Evolutionary conservation across 1,140 invertebrate species (phyloP), one percentile per base, ranked within the genome.

Genomic region (Rhagoletis pomonella): DNA sequence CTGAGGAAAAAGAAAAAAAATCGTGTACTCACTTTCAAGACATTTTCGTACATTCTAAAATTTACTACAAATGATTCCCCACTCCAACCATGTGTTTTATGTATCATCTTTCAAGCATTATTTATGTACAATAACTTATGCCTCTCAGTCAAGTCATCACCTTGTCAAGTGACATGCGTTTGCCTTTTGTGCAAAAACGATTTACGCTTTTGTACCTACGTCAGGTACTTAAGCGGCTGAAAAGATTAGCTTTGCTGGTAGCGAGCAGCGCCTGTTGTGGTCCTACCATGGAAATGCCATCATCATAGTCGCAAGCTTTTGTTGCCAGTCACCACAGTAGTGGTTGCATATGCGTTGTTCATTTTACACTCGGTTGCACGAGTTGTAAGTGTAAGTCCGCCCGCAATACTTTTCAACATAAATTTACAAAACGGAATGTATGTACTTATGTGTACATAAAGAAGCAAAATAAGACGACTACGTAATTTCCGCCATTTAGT

Each of bases 191-290:
- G 50, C 50, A 17, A 50, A n/a, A 55, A 81, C 73, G 50, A 55
- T 81, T 81, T 19, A 81, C 73, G 73, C 47, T 55, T 81, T 81
- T 55, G 73, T 81, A 81, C 73, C 29, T 29, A n/a, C 44, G 10
- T 47, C n/a, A 50, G n/a, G 47, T 81, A 58, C 73, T 55, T 55
- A 55, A 81, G 73, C 73, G 73, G n/a, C 73, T 81, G 47, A 81
- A 81, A 55, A 81, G 73, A 81, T 81, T 81, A 81, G 73, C 73
- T 55, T 81, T 81, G 47, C 44, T n/a, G 47, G 73, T 55, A 50
- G 42, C 17, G 7, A 29, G 47, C 29, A 19, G 7, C 55, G 6
- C 19, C 47, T 10, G 6, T 55, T 29, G 29, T 55, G 47, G 6
- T 29, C 29, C 29, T 29, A 29, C 29, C 29, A 29, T 29, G 47